These are phyloP conservation scores for Drosophila neonasuta DNA, from an alignment of 2,888 invertebrate species.

Conservation along the genomic window DNA sequence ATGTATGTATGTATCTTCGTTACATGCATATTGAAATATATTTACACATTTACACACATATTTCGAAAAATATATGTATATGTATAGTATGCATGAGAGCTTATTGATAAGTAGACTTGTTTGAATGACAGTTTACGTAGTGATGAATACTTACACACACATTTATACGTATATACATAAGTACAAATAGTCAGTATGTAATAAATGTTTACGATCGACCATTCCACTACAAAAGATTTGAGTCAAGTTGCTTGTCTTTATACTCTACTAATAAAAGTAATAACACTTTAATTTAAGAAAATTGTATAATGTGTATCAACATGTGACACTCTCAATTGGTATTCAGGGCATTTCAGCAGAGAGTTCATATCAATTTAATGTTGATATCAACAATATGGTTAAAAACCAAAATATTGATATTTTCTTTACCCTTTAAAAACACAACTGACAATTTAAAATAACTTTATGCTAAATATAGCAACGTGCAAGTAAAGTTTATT, in stretches of 20 bases:
- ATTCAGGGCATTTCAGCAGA: background rate
- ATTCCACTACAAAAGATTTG: background rate
- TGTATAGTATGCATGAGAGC: background rate
- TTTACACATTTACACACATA: background rate
- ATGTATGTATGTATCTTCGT: background rate
- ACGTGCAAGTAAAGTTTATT: background rate
- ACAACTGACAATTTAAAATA: background rate
- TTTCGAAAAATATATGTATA: background rate
- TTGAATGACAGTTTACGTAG: conserved; percentile 14
- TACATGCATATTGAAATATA: conserved; percentile 4
- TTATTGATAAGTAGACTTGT: background rate
- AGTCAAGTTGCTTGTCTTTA: background rate
- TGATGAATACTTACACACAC: conserved; percentile 8
- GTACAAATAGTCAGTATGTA: background rate
- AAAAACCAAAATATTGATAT: background rate
- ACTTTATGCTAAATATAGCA: background rate
- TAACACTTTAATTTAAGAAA: background rate
- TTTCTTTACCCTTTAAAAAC: background rate
- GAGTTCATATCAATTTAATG: background rate
- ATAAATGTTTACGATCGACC: background rate
- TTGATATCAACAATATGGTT: background rate
- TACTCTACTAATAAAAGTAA: background rate
- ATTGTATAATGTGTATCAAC: background rate
- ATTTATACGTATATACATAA: background rate
- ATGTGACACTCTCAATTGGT: background rate